Percentiles rank a stretch among this genome's conserved stretches.
Conservation (phyloP, 2,113 vertebrate genomes). For the Clarias batrachus region DNA sequence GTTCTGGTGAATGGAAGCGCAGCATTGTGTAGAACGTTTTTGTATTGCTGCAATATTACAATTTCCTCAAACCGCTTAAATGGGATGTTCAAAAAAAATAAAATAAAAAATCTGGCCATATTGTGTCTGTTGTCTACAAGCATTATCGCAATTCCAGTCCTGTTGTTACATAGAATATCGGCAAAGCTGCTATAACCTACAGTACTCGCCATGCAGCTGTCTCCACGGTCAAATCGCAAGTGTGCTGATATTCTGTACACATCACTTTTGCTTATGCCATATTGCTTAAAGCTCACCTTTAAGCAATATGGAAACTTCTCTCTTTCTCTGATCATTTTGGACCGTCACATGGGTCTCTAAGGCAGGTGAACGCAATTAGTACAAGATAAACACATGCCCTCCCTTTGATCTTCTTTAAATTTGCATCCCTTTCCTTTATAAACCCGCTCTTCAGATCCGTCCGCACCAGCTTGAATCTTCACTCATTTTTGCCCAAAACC, state of each 20-base stretch:
- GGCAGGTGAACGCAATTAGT: no score
- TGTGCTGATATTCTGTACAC: background rate
- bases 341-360: no score
- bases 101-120: background rate
- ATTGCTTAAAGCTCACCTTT: background rate
- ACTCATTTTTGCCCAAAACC: no score
- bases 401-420: no score
- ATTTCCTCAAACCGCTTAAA: background rate
- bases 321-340: no score
- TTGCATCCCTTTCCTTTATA: no score
- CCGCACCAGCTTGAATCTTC: no score
- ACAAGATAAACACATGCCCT: no score
- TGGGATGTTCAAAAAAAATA: background rate
- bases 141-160: no score
- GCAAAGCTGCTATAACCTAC: background rate
- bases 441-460: no score
- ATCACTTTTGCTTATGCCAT: background rate
- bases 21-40: background rate
- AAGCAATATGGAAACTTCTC: no score
- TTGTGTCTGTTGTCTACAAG: background rate
- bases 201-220: background rate
- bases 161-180: background rate
- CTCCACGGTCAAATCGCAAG: background rate
- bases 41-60: background rate
- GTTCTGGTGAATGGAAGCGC: background rate